phyloP scores from a whole-genome alignment of 2,113 vertebrate species.

The Chaetodon auriga region DNA sequence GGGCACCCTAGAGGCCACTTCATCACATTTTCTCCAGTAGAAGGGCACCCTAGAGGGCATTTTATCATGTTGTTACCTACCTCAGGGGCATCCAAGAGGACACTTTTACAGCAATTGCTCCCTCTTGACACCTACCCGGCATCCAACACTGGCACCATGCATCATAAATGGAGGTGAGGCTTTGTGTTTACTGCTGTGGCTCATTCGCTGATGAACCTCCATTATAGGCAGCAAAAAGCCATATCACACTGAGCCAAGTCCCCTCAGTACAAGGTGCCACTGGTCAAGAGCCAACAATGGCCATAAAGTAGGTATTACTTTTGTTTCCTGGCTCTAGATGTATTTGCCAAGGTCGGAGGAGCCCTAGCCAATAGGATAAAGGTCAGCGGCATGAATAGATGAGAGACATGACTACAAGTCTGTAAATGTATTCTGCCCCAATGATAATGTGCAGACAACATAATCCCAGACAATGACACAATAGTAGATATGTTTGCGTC shows the following conservation, averaged over 20 bases:
- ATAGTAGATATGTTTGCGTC: conserved; percentile 13
- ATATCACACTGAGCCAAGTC: conserved; percentile 38
- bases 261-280: conserved; percentile 20
- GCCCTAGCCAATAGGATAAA: conserved; percentile 55
- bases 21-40: too few relatives aligned
- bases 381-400: conserved; percentile 62
- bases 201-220: conserved; percentile 18
- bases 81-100: too few relatives aligned
- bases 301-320: conserved; percentile 64
- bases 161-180: conserved; percentile 9
- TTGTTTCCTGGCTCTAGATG: conserved; percentile 69
- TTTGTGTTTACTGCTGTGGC: conserved; percentile 24
- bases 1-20: too few relatives aligned
- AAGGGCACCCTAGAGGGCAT: too few relatives aligned
- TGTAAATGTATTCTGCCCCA: conserved; percentile 6
- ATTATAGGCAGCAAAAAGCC: conserved; percentile 49
- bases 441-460: conserved; percentile 17
- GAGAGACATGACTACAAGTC: background rate
- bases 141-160: background rate
- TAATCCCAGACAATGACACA: background rate
- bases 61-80: too few relatives aligned
- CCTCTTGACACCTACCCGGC: too few relatives aligned
- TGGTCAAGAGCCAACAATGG: conserved; percentile 57
- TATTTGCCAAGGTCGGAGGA: conserved; percentile 61
- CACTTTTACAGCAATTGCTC: too few relatives aligned